phyloP scores from a whole-genome alignment of 2,888 invertebrate species.

The Trichacis sp. region DNA sequence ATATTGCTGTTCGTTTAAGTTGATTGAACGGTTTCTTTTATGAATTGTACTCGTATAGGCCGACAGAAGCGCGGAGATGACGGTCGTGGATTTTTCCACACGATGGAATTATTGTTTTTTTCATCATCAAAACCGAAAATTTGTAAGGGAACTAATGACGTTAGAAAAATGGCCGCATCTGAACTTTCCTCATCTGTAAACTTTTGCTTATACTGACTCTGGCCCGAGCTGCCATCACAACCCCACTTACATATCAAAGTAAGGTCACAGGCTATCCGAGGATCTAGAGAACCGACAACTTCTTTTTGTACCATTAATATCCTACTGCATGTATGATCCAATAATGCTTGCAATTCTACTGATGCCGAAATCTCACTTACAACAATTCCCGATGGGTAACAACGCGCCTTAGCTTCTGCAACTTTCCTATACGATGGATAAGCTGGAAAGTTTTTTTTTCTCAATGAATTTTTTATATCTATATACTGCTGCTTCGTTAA shows the following conservation, averaged over 20 bases:
- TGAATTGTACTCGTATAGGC: constrained; percentile 36
- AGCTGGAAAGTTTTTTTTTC: constrained; percentile 5
- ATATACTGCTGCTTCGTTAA: background rate
- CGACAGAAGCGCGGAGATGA: constrained; percentile 34
- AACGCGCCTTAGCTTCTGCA: constrained; percentile 35
- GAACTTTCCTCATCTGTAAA: constrained; percentile 18
- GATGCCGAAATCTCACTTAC: constrained; percentile 36
- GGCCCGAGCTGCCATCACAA: too few relatives aligned
- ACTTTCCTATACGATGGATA: constrained; percentile 20
- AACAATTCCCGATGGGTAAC: constrained; percentile 42
- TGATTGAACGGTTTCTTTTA: constrained; percentile 22
- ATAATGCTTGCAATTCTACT: constrained; percentile 41
- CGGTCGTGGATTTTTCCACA: constrained; percentile 34
- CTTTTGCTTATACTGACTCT: too few relatives aligned
- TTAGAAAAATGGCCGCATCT: constrained; percentile 20
- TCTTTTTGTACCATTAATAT: too few relatives aligned
- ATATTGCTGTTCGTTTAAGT: constrained; percentile 19
- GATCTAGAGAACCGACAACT: constrained; percentile 12
- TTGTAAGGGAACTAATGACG: constrained; percentile 31
- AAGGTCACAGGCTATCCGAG: too few relatives aligned
- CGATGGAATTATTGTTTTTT: constrained; percentile 11
- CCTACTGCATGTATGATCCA: constrained; percentile 41
- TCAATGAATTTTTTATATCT: background rate
- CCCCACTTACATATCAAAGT: too few relatives aligned
- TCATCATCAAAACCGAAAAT: constrained; percentile 5